Evolutionary conservation across 37 sponge, comb jelly and placozoan species (phyloP).

Genomic region (Aphrocallistes beatrix): DNA sequence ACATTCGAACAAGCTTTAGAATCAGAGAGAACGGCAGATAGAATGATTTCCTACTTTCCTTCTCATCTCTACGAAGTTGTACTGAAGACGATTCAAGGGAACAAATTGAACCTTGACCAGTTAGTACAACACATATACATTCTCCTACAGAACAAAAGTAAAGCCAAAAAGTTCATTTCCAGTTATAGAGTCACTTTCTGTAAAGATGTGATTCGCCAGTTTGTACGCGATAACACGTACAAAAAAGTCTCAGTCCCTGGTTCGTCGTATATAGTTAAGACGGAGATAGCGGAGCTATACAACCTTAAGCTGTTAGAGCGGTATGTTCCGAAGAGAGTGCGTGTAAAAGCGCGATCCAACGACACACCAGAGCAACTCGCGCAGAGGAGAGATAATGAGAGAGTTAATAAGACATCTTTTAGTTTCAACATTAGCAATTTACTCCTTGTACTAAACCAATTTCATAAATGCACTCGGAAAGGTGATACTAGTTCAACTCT

Average conservation of each 20-base stretch:
- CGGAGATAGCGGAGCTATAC: neutral
- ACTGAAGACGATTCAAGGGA: neutral
- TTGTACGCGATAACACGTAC: constrained; percentile 7
- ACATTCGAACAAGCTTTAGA: neutral
- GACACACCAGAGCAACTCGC: neutral
- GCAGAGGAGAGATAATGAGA: neutral
- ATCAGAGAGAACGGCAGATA: neutral
- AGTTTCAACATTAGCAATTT: neutral
- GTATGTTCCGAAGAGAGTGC: neutral
- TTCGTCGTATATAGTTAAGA: neutral
- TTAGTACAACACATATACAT: neutral
- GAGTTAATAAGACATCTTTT: neutral
- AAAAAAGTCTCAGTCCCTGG: constrained; percentile 13
- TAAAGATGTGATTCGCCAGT: neutral
- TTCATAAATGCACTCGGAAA: neutral
- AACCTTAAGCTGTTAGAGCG: neutral
- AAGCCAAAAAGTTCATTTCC: neutral
- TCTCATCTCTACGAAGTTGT: neutral
- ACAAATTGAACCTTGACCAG: neutral
- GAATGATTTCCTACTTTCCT: neutral
- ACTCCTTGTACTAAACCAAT: neutral
- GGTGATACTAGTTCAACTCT: neutral
- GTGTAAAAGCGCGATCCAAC: neutral
- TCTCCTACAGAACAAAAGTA: neutral
- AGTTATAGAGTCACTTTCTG: neutral